These are phyloP conservation scores for Papilio polyxenes DNA, from an alignment of 1,140 invertebrate genomes.

Conservation along the genomic window DNA sequence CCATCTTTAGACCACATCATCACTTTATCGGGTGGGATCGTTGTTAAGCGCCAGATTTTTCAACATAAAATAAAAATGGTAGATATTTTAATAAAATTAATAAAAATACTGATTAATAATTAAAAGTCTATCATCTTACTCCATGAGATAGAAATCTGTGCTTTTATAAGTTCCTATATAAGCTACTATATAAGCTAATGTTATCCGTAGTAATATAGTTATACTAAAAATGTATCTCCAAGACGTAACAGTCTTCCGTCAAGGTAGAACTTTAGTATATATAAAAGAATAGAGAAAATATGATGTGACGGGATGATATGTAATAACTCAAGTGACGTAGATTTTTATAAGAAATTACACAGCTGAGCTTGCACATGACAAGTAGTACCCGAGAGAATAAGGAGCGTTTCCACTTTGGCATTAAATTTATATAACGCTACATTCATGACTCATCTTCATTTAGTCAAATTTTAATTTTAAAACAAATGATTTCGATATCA, in stretches of 20 bases:
- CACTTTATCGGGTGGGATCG: no score
- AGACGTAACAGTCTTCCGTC: neutral
- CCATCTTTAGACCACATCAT: no score
- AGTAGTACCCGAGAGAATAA: conserved; percentile 2
- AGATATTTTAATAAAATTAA: no score
- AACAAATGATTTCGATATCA: neutral
- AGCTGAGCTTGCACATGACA: conserved; percentile 20
- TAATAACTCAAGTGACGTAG: conserved; percentile 20
- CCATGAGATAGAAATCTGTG: no score
- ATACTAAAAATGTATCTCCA: neutral
- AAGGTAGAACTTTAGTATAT: neutral
- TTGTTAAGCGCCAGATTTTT: no score
- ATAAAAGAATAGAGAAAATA: neutral
- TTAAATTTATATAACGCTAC: conserved; percentile 2
- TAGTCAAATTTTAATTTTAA: neutral
- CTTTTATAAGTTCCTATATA: no score
- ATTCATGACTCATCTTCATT: neutral
- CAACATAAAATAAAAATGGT: no score
- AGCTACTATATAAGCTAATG: no score
- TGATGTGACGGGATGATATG: conserved; percentile 5
- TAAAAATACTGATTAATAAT: no score
- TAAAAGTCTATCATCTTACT: no score
- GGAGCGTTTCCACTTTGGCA: neutral
- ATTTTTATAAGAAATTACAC: conserved; percentile 25
- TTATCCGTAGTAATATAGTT: neutral